Conservation (phyloP, 2,888 invertebrate species). For the Masnerella sp. region DNA sequence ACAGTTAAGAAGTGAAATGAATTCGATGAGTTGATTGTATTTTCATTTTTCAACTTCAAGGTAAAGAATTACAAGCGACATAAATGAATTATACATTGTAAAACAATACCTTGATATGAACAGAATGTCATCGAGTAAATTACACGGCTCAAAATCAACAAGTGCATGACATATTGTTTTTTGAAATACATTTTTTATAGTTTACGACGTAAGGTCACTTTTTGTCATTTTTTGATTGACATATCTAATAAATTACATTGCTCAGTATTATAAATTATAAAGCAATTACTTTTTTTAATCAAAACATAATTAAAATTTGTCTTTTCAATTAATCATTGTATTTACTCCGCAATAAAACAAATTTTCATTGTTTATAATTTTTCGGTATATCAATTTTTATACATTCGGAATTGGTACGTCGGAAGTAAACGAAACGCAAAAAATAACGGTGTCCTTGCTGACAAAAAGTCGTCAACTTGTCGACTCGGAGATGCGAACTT, state of each 20-base stretch:
- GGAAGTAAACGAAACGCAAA: slow-evolving; percentile 15
- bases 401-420: slow-evolving; percentile 1
- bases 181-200: slow-evolving; percentile 15
- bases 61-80: slow-evolving; percentile 1
- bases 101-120: neutral
- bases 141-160: slow-evolving; percentile 13
- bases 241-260: slow-evolving; percentile 8
- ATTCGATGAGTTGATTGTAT: no score
- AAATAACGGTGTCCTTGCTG: slow-evolving; percentile 23
- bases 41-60: neutral
- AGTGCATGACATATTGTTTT: slow-evolving; percentile 23
- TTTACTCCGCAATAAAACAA: no score
- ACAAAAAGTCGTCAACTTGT: slow-evolving; percentile 31
- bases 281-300: neutral
- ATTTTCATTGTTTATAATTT: no score
- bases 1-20: neutral
- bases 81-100: slow-evolving; percentile 7
- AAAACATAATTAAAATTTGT: neutral
- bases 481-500: slow-evolving; percentile 33
- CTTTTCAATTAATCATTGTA: no score
- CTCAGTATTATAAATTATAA: no score
- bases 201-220: neutral
- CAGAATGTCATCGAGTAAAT: slow-evolving; percentile 13
- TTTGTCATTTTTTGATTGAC: slow-evolving; percentile 16
- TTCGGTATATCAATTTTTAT: no score